Evolutionary conservation across 2,888 invertebrate species (phyloP).

Genomic region (Muschampia plurimacula): DNA sequence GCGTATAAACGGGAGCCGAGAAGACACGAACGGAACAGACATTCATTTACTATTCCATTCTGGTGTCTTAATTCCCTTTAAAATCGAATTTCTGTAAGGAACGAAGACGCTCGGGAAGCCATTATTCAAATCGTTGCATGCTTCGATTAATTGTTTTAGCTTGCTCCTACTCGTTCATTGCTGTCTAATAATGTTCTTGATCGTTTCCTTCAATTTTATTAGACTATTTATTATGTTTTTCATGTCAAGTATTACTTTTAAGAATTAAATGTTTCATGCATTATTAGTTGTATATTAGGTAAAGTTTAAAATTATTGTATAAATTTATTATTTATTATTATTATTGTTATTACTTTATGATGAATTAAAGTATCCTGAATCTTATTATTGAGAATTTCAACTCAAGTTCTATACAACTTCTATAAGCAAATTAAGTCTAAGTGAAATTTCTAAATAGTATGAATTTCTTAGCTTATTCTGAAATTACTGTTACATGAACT

Average conservation of each 20-base stretch:
- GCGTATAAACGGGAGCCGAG: slow-evolving; percentile 2
- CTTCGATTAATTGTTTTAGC: slow-evolving; percentile 32
- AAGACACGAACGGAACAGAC: slow-evolving; percentile 14
- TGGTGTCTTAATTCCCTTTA: slow-evolving; percentile 31
- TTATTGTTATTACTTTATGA: no score
- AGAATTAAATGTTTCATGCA: no score
- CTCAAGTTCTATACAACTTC: no score
- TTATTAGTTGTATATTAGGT: no score
- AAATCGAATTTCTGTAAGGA: slow-evolving; percentile 27
- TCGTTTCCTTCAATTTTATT: slow-evolving; percentile 22
- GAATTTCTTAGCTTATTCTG: background rate
- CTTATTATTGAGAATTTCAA: no score
- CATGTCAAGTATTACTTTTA: background rate
- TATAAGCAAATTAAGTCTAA: background rate
- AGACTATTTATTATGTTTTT: slow-evolving; percentile 7
- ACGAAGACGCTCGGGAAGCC: slow-evolving; percentile 16
- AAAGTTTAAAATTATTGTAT: background rate
- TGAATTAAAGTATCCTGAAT: no score
- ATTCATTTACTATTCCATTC: slow-evolving; percentile 31
- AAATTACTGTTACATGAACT: background rate
- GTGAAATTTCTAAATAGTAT: background rate
- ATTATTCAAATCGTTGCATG: slow-evolving; percentile 38
- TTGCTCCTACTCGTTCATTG: slow-evolving; percentile 21
- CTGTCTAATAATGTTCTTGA: slow-evolving; percentile 26
- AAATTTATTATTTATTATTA: no score